Percentiles rank a stretch among this genome's conserved stretches.
Conservation (phyloP, 2,113 vertebrate genomes). For the Plotosus lineatus region DNA sequence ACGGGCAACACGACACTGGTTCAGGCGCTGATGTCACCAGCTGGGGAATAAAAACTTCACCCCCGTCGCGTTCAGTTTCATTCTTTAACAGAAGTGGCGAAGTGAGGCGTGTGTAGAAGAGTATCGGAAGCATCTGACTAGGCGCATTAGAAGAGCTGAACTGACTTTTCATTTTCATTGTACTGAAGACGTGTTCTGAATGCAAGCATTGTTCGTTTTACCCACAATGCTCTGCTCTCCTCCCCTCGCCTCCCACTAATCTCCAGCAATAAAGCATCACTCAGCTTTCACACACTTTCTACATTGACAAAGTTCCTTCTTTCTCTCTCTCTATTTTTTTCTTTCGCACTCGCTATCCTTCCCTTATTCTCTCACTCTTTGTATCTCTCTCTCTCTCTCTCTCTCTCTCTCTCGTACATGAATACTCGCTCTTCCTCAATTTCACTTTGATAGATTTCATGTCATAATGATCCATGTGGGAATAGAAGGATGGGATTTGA, state of each 20-base stretch:
- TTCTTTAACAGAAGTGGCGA: background rate
- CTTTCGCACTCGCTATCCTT: too few relatives aligned
- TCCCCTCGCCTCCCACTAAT: conserved; percentile 1
- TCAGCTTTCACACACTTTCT: background rate
- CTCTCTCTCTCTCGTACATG: background rate
- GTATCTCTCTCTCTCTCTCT: background rate
- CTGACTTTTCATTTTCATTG: background rate
- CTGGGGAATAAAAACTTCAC: background rate
- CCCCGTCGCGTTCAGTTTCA: background rate
- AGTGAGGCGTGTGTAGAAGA: conserved; percentile 2
- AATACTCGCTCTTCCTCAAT: background rate
- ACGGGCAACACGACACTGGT: conserved; percentile 11
- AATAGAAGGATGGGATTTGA: conserved; percentile 24
- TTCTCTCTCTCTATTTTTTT: too few relatives aligned
- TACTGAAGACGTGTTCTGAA: conserved; percentile 36
- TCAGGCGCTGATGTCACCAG: conserved; percentile 8
- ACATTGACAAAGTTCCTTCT: too few relatives aligned
- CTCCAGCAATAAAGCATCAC: background rate
- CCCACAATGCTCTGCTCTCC: conserved; percentile 6
- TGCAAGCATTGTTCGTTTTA: conserved; percentile 45
- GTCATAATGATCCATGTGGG: conserved; percentile 35
- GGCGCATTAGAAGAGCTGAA: background rate
- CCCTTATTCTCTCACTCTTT: background rate
- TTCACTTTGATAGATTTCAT: conserved; percentile 19
- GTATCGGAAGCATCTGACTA: background rate